phyloP scores from a whole-genome alignment of 2,113 vertebrate genomes.

The Ceyx margarethae region DNA sequence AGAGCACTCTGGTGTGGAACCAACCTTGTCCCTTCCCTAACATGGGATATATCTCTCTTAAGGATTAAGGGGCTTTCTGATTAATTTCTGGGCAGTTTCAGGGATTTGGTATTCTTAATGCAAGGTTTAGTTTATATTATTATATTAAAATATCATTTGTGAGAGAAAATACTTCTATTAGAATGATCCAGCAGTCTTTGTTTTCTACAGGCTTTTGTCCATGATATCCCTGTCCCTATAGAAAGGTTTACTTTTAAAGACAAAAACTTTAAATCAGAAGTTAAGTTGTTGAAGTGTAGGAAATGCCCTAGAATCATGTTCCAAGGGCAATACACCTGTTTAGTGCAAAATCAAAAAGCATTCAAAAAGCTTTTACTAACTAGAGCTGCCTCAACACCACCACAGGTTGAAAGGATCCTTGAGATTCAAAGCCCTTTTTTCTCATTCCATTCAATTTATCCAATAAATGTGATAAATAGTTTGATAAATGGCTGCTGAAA shows the following conservation, averaged over 20 bases:
- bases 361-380: background rate
- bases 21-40: accelerated
- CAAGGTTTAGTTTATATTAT: background rate
- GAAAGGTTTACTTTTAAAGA: background rate
- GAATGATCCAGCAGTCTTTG: background rate
- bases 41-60: accelerated
- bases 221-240: background rate
- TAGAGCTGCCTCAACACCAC: background rate
- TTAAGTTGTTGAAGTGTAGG: background rate
- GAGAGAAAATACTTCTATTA: background rate
- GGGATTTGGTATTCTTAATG: background rate
- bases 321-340: background rate
- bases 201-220: background rate
- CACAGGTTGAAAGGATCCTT: background rate
- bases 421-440: background rate
- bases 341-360: background rate
- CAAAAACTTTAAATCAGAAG: background rate
- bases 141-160: background rate
- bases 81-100: background rate
- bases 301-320: background rate
- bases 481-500: background rate
- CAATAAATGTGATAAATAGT: background rate
- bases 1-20: background rate
- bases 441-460: background rate
- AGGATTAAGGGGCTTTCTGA: background rate